Evolutionary conservation across 2,113 vertebrate species (phyloP), one percentile per base, ranked within the genome.

Genomic region (Semicossyphus pulcher): DNA sequence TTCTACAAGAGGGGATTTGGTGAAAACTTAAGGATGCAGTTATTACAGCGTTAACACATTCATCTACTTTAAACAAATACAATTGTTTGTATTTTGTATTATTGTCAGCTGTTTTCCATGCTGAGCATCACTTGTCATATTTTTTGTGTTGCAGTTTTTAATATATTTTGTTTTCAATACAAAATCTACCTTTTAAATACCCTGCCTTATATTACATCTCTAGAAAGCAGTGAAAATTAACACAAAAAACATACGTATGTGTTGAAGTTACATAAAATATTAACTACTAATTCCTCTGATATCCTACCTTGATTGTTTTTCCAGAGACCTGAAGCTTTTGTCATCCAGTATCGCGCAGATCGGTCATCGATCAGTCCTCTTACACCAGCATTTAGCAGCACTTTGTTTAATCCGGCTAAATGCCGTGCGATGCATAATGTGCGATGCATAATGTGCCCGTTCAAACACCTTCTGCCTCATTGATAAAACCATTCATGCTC

Each of bases 381-480:
- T 45, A 52, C 29, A 56, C 21, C 32, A 36, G 5, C 25, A 61
- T 74, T 78, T 31, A 58, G 61, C 45, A 48, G 37, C 62, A 53
- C 15, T 42, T 49, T 59, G 41, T 51, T 57, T 57, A 47, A 51
- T 70, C 52, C 70, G 47, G 39, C 57, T 51, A 12, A 4, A 61
- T 70, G 59, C n/a, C 47, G 36, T 12, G 49, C 29, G 20, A 3
- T 47, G 29, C 51, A 42, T 65, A 21, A 64, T 60, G 34, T 48
- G 51, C 62, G 20, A 3, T 47, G 29, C 51, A 42, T 65, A 21
- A 64, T 60, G 34, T 48, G 51, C 62, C 36, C 37, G 31, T 36
- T 36, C 16, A 63, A 68, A 68, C 67, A 63, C 48, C 29, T 51
- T 26, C 18, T 14, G 39, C 51, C 56, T 65, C 34, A 56, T 59